phyloP scores from a whole-genome alignment of 2,888 invertebrate species.

The Sphaerophoria taeniata region DNA sequence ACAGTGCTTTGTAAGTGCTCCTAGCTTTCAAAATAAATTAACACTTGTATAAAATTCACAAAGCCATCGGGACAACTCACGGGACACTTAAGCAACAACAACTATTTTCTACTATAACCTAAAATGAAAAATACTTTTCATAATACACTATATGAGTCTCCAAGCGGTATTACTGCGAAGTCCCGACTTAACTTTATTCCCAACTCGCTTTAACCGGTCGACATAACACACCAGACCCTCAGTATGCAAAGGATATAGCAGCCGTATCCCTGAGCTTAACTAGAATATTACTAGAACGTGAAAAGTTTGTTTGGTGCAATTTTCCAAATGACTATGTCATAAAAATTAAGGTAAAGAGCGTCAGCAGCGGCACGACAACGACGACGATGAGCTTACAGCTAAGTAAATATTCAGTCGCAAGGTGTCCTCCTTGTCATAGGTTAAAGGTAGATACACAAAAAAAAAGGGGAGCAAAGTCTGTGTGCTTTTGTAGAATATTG shows the following conservation, averaged over 20 bases:
- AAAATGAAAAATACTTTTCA: slow-evolving; percentile 9
- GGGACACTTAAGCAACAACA: slow-evolving; percentile 6
- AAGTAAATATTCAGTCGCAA: slow-evolving; percentile 16
- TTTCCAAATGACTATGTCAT: slow-evolving; percentile 73
- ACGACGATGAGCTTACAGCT: slow-evolving; percentile 6
- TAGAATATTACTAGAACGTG: slow-evolving; percentile 54
- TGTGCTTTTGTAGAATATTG: slow-evolving; percentile 37
- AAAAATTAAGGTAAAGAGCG: slow-evolving; percentile 72
- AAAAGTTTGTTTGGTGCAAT: slow-evolving; percentile 59
- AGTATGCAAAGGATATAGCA: background rate
- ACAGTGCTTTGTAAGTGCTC: slow-evolving; percentile 8
- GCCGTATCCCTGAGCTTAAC: background rate
- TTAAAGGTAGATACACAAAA: background rate
- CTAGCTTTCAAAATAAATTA: slow-evolving; percentile 11
- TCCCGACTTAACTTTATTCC: background rate
- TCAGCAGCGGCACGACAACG: slow-evolving; percentile 51
- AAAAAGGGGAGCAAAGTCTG: slow-evolving; percentile 22
- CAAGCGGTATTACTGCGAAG: background rate
- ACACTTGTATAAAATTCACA: slow-evolving; percentile 19
- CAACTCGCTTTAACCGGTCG: slow-evolving; percentile 5
- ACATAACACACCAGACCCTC: background rate
- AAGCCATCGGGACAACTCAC: slow-evolving; percentile 2
- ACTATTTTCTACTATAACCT: background rate
- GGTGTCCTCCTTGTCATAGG: slow-evolving; percentile 25
- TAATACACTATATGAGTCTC: slow-evolving; percentile 1